phyloP scores from a whole-genome alignment of 1,140 invertebrate genomes.

The Bombus sibiricus region DNA sequence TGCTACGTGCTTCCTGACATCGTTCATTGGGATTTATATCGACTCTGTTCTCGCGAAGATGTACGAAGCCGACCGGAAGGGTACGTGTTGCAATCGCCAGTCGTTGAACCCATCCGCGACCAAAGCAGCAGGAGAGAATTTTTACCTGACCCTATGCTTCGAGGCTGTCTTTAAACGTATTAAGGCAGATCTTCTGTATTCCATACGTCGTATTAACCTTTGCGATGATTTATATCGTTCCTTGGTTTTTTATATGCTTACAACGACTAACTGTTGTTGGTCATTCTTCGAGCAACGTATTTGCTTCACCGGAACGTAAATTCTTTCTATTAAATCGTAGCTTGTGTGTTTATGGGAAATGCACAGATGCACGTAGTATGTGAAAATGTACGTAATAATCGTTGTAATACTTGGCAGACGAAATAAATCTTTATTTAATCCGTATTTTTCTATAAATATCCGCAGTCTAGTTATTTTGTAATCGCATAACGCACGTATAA shows the following conservation, averaged over 20 bases:
- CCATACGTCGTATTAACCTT: slow-evolving; percentile 1
- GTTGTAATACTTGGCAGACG: neutral
- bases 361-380: neutral
- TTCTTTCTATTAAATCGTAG: no score
- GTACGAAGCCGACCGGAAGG: neutral
- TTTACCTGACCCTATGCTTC: no score
- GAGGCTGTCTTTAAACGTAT: neutral
- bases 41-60: neutral
- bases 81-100: slow-evolving; percentile 5
- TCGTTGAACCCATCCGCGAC: neutral
- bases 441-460: no score
- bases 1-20: neutral
- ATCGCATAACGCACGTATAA: no score
- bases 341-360: no score
- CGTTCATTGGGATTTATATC: slow-evolving; percentile 27
- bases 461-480: neutral
- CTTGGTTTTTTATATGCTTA: neutral
- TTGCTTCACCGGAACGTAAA: no score
- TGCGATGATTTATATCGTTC: slow-evolving; percentile 7
- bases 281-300: neutral
- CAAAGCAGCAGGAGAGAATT: neutral
- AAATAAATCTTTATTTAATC: neutral
- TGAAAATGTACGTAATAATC: neutral
- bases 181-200: neutral
- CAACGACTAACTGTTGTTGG: neutral